Evolutionary conservation across 2,113 vertebrate species (phyloP).

Genomic region (Formicarius rufipectus): DNA sequence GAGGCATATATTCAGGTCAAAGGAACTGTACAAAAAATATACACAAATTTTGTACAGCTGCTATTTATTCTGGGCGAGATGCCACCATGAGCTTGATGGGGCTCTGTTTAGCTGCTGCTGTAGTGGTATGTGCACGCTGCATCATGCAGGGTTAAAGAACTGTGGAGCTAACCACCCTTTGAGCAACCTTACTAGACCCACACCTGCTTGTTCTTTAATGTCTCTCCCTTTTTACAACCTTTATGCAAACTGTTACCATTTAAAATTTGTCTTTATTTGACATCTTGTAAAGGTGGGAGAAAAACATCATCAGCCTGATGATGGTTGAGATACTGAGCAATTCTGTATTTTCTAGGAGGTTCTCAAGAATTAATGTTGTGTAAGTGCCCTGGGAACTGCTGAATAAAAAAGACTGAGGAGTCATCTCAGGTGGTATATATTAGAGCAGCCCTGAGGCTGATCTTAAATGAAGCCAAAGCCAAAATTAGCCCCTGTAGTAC

Average conservation of each 20-base stretch:
- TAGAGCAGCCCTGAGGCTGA: background rate
- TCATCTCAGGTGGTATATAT: background rate
- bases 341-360: background rate
- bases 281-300: background rate
- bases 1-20: conserved; percentile 4
- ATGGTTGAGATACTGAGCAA: background rate
- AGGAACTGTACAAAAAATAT: background rate
- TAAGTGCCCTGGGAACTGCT: background rate
- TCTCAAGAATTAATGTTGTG: background rate
- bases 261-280: background rate
- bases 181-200: background rate
- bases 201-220: background rate
- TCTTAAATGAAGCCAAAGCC: background rate
- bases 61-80: background rate
- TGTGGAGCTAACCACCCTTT: background rate
- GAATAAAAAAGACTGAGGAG: background rate
- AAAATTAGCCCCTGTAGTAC: background rate
- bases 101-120: background rate
- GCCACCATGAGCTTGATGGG: background rate
- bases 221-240: background rate
- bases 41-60: conserved; percentile 12
- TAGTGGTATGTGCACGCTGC: background rate
- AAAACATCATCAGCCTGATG: background rate
- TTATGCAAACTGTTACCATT: background rate
- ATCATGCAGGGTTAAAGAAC: background rate